These are phyloP conservation scores for Catharus fuscescens DNA, from an alignment of 2,113 vertebrate genomes.

Conservation along the genomic window DNA sequence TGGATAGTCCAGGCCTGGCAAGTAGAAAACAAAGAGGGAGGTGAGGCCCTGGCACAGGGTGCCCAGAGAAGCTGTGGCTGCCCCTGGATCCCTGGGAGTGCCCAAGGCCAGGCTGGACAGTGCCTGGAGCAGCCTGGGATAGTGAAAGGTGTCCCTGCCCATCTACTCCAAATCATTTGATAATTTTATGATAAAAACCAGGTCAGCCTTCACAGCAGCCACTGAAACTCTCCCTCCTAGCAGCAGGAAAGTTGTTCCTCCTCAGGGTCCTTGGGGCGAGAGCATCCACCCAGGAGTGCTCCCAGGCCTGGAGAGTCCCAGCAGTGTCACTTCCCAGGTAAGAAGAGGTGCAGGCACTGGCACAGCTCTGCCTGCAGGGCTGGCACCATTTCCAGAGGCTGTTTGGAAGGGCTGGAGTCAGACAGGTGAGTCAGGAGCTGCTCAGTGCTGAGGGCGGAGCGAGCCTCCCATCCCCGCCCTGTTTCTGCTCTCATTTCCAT, in stretches of 20 bases:
- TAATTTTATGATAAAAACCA: not conserved
- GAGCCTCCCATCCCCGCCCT: not conserved
- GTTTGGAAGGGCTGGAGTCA: constrained; percentile 24
- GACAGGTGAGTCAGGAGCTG: constrained; percentile 58
- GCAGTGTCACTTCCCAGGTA: rapidly evolving
- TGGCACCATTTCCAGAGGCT: not conserved
- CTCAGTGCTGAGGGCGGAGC: not conserved
- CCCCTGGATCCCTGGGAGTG: not conserved
- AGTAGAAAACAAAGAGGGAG: not conserved
- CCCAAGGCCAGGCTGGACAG: rapidly evolving
- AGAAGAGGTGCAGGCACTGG: not conserved
- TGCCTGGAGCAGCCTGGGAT: not conserved
- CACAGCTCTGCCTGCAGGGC: not conserved
- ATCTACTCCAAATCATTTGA: not conserved
- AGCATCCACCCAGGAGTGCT: not conserved
- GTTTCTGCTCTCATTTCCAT: constrained; percentile 9
- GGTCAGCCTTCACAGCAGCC: not conserved
- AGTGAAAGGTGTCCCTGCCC: not conserved
- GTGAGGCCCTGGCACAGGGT: not conserved
- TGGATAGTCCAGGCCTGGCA: not conserved
- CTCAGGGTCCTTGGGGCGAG: not conserved
- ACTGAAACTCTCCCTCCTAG: not conserved
- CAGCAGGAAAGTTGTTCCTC: not conserved
- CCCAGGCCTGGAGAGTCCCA: not conserved
- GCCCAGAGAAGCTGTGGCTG: not conserved